A percentile compares a stretch with the other conserved stretches of the same genome.
phyloP scores from a whole-genome alignment of 2,888 invertebrate genomes.

The Synergus laeviventris region DNA sequence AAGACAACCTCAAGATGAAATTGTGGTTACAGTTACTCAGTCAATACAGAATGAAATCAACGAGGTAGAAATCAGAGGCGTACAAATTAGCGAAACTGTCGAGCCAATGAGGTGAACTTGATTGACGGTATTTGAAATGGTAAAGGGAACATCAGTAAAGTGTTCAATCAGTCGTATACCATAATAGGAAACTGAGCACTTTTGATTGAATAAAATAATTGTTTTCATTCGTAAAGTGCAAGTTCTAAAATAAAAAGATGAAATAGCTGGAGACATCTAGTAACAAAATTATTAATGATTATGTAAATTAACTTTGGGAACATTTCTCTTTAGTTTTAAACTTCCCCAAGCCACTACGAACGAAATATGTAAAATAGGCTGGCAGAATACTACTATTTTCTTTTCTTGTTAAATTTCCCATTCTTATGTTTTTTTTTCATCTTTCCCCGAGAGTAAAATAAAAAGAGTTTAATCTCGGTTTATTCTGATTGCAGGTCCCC shows the following conservation, averaged over 20 bases:
- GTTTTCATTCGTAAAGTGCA: background rate
- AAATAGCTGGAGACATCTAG: no score
- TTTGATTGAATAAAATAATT: background rate
- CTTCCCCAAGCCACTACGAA: background rate
- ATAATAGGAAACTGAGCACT: background rate
- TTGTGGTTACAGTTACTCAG: background rate
- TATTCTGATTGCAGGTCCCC: slow-evolving; percentile 29
- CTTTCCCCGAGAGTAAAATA: background rate
- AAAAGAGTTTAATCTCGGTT: slow-evolving; percentile 7
- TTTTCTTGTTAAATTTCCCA: background rate
- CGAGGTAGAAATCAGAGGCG: slow-evolving; percentile 27
- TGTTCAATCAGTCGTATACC: slow-evolving; percentile 35
- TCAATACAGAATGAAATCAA: slow-evolving; percentile 4
- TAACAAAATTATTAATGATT: background rate
- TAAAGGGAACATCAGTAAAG: slow-evolving; percentile 34
- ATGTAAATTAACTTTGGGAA: background rate
- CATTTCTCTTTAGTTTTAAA: background rate
- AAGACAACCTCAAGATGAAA: background rate
- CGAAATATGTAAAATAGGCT: background rate
- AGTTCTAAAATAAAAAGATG: no score
- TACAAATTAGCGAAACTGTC: slow-evolving; percentile 40
- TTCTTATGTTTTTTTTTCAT: background rate
- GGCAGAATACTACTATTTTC: background rate
- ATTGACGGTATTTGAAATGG: slow-evolving; percentile 39
- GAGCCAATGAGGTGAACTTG: slow-evolving; percentile 36